Percentiles rank a stretch among this genome's conserved stretches.
Evolutionary conservation across 2,888 invertebrate species (phyloP).

Genomic region (Ormyrus nitidulus): DNA sequence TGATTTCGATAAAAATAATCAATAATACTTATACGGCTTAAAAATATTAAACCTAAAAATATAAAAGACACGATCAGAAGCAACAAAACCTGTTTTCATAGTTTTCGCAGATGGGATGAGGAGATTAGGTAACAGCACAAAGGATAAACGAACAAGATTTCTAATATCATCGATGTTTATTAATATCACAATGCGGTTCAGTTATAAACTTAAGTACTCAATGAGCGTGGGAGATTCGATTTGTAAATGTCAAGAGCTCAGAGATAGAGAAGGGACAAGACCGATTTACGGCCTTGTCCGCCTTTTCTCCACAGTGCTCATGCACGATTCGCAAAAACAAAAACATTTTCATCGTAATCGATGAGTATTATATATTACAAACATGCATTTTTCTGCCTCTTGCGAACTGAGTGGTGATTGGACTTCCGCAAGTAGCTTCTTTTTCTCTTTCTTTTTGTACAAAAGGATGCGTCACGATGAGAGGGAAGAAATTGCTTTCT

Average conservation of each 20-base stretch:
- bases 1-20: too few species aligned
- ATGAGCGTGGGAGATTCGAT: constrained; percentile 41
- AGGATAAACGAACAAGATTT: constrained; percentile 27
- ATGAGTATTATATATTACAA: neutral
- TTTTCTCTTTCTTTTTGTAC: constrained; percentile 6
- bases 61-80: too few species aligned
- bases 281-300: constrained; percentile 14
- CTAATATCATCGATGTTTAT: constrained; percentile 55
- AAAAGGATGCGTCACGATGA: neutral
- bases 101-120: neutral
- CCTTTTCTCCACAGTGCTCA: neutral
- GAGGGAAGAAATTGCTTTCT: neutral
- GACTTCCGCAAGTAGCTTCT: neutral
- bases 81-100: too few species aligned
- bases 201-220: constrained; percentile 50
- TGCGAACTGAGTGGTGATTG: neutral
- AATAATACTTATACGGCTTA: too few species aligned
- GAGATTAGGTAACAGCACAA: constrained; percentile 32
- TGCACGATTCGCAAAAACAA: constrained; percentile 9
- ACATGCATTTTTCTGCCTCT: neutral
- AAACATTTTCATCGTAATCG: neutral
- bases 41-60: too few species aligned
- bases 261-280: neutral
- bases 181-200: constrained; percentile 54
- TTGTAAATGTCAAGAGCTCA: constrained; percentile 36